Evolutionary conservation across 2,888 invertebrate genomes (phyloP).

Genomic region (Bembecia ichneumoniformis): DNA sequence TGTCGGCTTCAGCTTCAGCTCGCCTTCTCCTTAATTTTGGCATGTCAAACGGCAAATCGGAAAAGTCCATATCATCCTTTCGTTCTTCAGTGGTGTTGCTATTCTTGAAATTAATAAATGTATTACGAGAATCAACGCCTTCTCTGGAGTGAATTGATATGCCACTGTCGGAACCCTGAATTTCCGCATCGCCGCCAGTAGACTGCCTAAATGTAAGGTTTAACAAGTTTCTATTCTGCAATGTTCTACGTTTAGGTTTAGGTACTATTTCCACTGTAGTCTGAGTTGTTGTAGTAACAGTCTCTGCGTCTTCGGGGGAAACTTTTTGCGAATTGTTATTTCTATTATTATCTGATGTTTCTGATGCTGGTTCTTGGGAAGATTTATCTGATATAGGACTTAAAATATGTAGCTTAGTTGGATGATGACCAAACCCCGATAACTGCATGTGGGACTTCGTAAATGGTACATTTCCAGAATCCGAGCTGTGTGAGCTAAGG

Average conservation of each 20-base stretch:
- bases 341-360: slow-evolving; percentile 85
- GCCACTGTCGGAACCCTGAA: slow-evolving; percentile 90
- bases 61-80: slow-evolving; percentile 76
- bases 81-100: slow-evolving; percentile 66
- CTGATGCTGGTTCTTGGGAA: slow-evolving; percentile 87
- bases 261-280: slow-evolving; percentile 65
- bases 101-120: slow-evolving; percentile 74
- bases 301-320: slow-evolving; percentile 77
- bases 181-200: slow-evolving; percentile 79
- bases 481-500: slow-evolving; percentile 88
- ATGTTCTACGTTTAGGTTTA: slow-evolving; percentile 76
- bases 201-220: slow-evolving; percentile 77
- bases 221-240: slow-evolving; percentile 83
- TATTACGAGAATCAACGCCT: slow-evolving; percentile 78
- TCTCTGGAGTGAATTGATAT: slow-evolving; percentile 89
- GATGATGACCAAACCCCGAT: slow-evolving; percentile 80
- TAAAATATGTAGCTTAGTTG: slow-evolving; percentile 84
- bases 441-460: slow-evolving; percentile 75
- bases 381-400: slow-evolving; percentile 93
- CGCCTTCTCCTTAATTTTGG: slow-evolving; percentile 84
- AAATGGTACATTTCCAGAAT: slow-evolving; percentile 78
- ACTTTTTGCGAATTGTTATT: slow-evolving; percentile 84
- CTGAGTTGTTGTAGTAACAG: slow-evolving; percentile 52
- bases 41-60: slow-evolving; percentile 91
- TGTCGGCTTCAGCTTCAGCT: slow-evolving; percentile 83